Evolutionary conservation across 2,113 vertebrate genomes (phyloP).

Genomic region (Orientallactaga bullata): DNA sequence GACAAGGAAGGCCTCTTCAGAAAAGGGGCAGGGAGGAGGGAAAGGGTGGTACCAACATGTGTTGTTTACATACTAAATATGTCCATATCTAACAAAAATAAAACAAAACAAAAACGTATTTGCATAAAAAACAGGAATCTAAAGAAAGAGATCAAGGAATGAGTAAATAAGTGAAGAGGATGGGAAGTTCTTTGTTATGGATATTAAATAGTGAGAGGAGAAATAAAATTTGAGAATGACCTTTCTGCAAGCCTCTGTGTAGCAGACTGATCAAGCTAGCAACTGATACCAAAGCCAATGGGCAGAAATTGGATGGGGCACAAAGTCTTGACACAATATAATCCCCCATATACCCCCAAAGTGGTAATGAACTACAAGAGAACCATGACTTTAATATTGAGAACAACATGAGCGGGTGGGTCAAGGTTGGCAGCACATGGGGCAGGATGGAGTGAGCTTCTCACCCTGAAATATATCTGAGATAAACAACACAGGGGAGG

Average conservation of each 20-base stretch:
- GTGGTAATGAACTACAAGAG: neutral
- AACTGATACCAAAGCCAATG: neutral
- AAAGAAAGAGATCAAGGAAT: neutral
- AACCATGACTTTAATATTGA: neutral
- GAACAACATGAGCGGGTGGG: neutral
- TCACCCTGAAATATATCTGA: neutral
- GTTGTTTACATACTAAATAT: no score
- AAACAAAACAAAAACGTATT: no score
- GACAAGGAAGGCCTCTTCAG: no score
- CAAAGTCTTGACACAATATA: neutral
- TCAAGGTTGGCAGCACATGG: neutral
- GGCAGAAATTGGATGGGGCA: neutral
- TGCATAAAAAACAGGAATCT: slow-evolving; percentile 52
- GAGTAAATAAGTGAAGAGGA: neutral
- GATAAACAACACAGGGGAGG: neutral
- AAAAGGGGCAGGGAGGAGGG: no score
- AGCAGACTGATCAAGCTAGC: neutral
- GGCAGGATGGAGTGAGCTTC: neutral
- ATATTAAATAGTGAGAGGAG: neutral
- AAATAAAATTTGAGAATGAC: neutral
- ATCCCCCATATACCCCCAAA: neutral
- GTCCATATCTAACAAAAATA: no score
- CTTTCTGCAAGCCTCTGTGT: neutral
- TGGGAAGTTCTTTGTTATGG: neutral
- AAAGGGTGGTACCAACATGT: no score